Evolutionary conservation across 1,140 invertebrate genomes (phyloP), one percentile per base, ranked within the genome.

Genomic region (Drosophila pseudoananassae): DNA sequence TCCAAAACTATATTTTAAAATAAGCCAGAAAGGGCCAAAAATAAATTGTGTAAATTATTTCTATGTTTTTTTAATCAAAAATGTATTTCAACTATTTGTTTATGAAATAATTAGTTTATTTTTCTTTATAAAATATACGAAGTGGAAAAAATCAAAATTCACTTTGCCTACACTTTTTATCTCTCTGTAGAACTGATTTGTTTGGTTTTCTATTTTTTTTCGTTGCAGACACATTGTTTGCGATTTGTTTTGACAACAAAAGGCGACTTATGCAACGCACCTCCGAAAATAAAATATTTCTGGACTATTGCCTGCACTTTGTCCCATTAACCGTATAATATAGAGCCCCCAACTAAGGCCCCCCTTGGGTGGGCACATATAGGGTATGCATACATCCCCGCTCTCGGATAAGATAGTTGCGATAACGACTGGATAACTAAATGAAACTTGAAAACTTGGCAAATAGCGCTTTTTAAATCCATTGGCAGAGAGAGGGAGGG

Each of bases 241-340:
- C 25, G 27, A 66, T 66, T 68, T 69, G 40, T 68, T 69, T 38
- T 49, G 50, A 66, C 65, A 66, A 69, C 50, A 69, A 27, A 45
- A 29, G 3, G 15, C 8, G 29, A 17, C 43, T 70, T 70, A 70
- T 70, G 66, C 64, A 70, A 70, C 43, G 3, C 36, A 10, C 23
- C 27, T 27, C 10, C 27, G n/a, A 23, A 46, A 36, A 64, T 9
- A 36, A 29, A 17, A 6, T 14, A 12, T 51, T 31, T 52, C 27
- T 33, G 50, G 31, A 23, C 14, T 54, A 14, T 40, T 49, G 2
- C 29, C 17, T 43, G 66, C 66, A 69, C 64, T 68, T 64, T 66
- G 63, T 33, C 23, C 46, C 20, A 9, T 43, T 43, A 43, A 17
- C 15, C 2, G n/a, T 43, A 36, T 36, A 12, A 27, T 27, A 27